Base-by-base conservation (phyloP, 2,888 invertebrate genomes). In the Chalcis sispes region DNA sequence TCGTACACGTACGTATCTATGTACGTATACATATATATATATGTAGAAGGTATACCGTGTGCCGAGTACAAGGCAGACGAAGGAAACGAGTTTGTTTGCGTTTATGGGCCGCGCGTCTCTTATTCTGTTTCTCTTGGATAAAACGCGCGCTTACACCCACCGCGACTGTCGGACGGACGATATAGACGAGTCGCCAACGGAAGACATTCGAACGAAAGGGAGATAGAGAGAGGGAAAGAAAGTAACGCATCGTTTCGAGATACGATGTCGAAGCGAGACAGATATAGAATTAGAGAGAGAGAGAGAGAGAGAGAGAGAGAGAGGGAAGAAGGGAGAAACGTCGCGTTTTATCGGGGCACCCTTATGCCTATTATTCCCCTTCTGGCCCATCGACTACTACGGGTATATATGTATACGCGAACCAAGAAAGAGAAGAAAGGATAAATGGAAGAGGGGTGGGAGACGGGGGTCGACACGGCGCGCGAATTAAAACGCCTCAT, bases 401-500 rank as follows among this genome's bases (percentile, higher is more conserved):
- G 46, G n/a, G 56, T 29, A 65, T 32, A 65, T 27, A 27, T 40
- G 40, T 48, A 42, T 82, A 81, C 81, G 81, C 75, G 81, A 82
- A 73, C 80, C 74, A 80, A n/a, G n/a, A n/a, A n/a, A n/a, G n/a
- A n/a, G n/a, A n/a, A n/a, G n/a, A n/a, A n/a, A n/a, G 29, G 59
- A 32, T 42, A 62, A 71, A 62, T 27, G 66, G 75, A 79, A 77
- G 77, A 32, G 32, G 69, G 29, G 58, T 20, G 62, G 27, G 36
- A 36, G 81, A 82, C 80, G 46, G 61, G 2, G 84, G 83, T 83
- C 85, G 86, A 85, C 85, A 86, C 82, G 83, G 86, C 82, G 88
- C 87, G 87, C 87, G 87, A 88, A 88, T 88, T 88, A 88, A 88
- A 88, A 87, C 88, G 88, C 86, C 88, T 88, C 88, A 88, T 88